These are phyloP conservation scores for Erebia ligea DNA, from an alignment of 2,888 invertebrate species.

Conservation along the genomic window DNA sequence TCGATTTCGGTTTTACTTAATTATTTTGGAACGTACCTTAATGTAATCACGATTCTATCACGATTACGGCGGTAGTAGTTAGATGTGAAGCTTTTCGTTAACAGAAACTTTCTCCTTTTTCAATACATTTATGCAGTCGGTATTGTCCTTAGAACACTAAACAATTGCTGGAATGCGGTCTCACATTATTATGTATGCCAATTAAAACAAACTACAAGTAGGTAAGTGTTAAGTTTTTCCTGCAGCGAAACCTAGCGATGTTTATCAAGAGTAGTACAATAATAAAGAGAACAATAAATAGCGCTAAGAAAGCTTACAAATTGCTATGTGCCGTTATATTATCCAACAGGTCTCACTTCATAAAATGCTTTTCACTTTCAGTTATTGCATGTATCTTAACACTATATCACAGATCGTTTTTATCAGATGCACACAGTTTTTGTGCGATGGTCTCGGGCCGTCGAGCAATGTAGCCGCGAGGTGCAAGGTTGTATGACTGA, in stretches of 20 bases:
- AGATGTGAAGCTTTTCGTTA: not conserved
- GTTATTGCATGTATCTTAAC: constrained; percentile 63
- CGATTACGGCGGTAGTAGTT: not conserved
- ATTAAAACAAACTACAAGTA: not conserved
- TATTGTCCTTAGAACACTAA: not conserved
- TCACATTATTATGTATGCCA: not conserved
- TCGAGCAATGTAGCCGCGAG: constrained; percentile 59
- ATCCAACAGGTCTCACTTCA: constrained; percentile 29
- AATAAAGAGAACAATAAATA: constrained; percentile 13
- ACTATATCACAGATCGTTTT: constrained; percentile 79
- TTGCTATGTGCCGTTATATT: constrained; percentile 8
- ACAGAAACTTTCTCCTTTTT: constrained; percentile 2
- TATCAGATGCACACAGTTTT: constrained; percentile 67
- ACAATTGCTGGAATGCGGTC: constrained; percentile 5
- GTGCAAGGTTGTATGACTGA: constrained; percentile 57
- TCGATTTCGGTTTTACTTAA: not conserved
- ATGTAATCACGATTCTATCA: not conserved
- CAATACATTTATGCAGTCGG: not conserved
- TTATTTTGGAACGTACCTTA: not conserved
- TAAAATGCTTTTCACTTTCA: constrained; percentile 44
- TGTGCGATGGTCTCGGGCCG: constrained; percentile 50
- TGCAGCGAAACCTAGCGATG: not conserved
- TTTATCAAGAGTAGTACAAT: not conserved
- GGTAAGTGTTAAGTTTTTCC: constrained; percentile 14
- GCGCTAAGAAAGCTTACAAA: constrained; percentile 27